Percentiles rank a stretch among this genome's conserved stretches.
These are phyloP conservation scores for Scelioninae gen. 2 DNA, from an alignment of 2,888 invertebrate species.

Conservation along the genomic window DNA sequence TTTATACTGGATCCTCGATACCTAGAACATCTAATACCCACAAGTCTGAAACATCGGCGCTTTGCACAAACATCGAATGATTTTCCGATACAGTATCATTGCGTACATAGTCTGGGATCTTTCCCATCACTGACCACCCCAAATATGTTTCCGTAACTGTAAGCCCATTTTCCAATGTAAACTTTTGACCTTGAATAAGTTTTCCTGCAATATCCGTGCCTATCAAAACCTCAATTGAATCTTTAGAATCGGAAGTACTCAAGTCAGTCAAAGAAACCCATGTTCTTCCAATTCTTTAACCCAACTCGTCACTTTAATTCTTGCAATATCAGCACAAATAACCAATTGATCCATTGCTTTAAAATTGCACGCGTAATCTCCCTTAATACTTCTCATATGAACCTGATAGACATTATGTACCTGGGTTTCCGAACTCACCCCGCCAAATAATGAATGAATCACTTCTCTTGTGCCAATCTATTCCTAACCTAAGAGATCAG, in stretches of 20 bases:
- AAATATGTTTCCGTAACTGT: slow-evolving; percentile 63
- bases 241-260: neutral
- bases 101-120: slow-evolving; percentile 37
- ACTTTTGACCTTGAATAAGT: slow-evolving; percentile 60
- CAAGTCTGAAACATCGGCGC: slow-evolving; percentile 63
- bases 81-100: slow-evolving; percentile 35
- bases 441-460: slow-evolving; percentile 61
- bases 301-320: slow-evolving; percentile 46
- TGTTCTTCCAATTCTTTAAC: slow-evolving; percentile 47
- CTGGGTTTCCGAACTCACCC: slow-evolving; percentile 31
- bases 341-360: slow-evolving; percentile 51
- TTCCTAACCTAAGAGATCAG: slow-evolving; percentile 55
- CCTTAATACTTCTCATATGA: slow-evolving; percentile 51
- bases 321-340: slow-evolving; percentile 54
- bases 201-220: slow-evolving; percentile 54
- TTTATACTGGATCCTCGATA: slow-evolving; percentile 65
- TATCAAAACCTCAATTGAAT: slow-evolving; percentile 42
- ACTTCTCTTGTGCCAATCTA: slow-evolving; percentile 48
- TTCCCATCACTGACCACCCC: slow-evolving; percentile 66
- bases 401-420: slow-evolving; percentile 52
- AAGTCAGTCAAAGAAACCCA: neutral
- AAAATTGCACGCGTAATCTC: slow-evolving; percentile 60
- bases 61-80: slow-evolving; percentile 51
- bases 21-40: slow-evolving; percentile 68
- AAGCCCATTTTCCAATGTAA: slow-evolving; percentile 60